These are phyloP conservation scores for Volucella inanis DNA, from an alignment of 2,888 invertebrate species.

Conservation along the genomic window DNA sequence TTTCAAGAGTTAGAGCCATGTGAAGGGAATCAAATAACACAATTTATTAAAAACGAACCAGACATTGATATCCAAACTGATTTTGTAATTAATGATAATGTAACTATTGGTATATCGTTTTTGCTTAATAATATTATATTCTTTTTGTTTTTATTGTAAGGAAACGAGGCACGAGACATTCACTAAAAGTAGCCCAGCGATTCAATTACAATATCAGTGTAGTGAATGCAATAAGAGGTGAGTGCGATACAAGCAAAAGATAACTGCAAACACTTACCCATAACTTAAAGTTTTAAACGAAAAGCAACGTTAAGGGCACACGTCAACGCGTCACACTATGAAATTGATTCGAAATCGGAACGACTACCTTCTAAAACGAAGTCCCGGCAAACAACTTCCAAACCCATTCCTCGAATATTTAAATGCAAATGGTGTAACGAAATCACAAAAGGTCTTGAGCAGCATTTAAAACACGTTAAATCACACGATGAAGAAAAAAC, in stretches of 20 bases:
- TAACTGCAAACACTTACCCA: neutral
- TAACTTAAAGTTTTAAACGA: slow-evolving; percentile 50
- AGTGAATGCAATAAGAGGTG: slow-evolving; percentile 40
- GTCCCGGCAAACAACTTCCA: neutral
- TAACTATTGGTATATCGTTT: neutral
- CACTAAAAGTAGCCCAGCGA: neutral
- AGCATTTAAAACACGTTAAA: slow-evolving; percentile 38
- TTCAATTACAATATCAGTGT: slow-evolving; percentile 13
- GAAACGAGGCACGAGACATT: neutral
- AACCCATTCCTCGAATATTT: neutral
- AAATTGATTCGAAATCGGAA: slow-evolving; percentile 8
- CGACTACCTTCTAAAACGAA: neutral
- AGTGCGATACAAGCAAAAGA: neutral
- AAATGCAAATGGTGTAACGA: slow-evolving; percentile 39
- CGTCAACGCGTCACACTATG: neutral
- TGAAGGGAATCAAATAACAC: neutral
- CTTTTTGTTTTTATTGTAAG: neutral
- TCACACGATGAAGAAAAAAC: neutral
- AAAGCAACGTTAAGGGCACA: slow-evolving; percentile 38
- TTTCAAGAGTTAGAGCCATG: neutral
- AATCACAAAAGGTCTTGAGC: slow-evolving; percentile 21
- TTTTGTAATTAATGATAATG: neutral
- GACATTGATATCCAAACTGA: slow-evolving; percentile 58
- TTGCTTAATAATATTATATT: neutral
- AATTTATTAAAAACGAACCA: slow-evolving; percentile 57